Base-by-base conservation (phyloP, 2,797 vertebrate species). In the Schizopygopsis malacanthus region DNA sequence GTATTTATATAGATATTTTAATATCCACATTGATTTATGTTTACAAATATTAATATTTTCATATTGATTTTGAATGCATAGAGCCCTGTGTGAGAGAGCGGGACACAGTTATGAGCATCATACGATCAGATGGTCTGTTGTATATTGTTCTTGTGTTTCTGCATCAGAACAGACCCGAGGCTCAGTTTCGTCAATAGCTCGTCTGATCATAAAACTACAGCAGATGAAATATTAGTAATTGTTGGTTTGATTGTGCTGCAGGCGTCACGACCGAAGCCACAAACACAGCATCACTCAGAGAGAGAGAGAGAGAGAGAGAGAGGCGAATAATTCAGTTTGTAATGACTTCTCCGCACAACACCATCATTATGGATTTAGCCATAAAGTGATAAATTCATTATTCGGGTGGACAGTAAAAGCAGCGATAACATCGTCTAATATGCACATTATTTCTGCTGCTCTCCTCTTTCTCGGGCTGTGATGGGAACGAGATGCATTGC, bases 361-460 rank as follows among this genome's bases (percentile, higher is more conserved):
- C 95, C 94, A 95, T 93, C 87, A 95, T 96, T 95, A 95, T 93
- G 91, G 94, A 94, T 93, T 93, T 94, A 92, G 93, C 94, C 93
- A 95, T 95, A 95, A 96, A 95, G 94, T 93, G 90, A 94, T 93
- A 89, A 93, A 95, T 95, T 95, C 93, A 95, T 96, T 94, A 94
- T 93, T 90, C 91, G 88, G 3, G 90, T 89, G 91, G 92, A 94
- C 92, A 92, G 93, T 92, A 89, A 92, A 92, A 91, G 91, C 90
- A 92, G 91, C 94, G 91, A 94, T 95, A 95, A 90, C 89, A 88
- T 90, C 84, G 87, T 87, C 83, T 88, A 86, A 88, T 89, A 89
- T 86, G 85, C 85, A 88, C 85, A 89, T 90, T 88, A 94, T 94
- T 81, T 86, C 69, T 88, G 41, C 50, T 76, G 37, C 41, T 87